Base-by-base conservation (phyloP, 2,888 invertebrate genomes). In the Pteria penguin region DNA sequence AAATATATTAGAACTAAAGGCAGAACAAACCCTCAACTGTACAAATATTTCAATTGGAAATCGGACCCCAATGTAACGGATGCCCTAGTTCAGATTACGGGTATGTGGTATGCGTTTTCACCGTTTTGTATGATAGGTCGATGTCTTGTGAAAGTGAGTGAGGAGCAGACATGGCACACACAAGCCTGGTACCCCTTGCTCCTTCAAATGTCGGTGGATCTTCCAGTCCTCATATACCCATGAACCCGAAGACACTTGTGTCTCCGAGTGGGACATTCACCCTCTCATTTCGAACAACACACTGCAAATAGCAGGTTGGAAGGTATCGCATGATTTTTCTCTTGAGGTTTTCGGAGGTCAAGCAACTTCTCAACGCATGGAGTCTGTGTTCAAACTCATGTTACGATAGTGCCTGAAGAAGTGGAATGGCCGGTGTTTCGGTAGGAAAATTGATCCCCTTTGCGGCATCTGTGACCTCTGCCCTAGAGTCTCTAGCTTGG, bases 151-250 rank as follows among this genome's bases (percentile, higher is more conserved):
- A n/a, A n/a, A n/a, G 36, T 72, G 2, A 2, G 67, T 5, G 65
- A 67, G 8, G 72, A 72, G 32, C 68, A 68, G 14, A 45, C 68
- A 58, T 72, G 72, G 76, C 68, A 61, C 31, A 32, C 72, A 33
- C 76, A 76, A 22, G 24, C 76, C 29, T 76, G 67, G 76, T 63
- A 68, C 32, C 65, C 62, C 33, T 11, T 72, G n/a, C 68, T 73
- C 11, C 61, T 72, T 2, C 67, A 76, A 26, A 72, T 68, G 72
- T 61, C 63, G 22, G 62, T 76, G 29, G 66, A 76, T 4, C 24
- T 58, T 26, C 72, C 72, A 32, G 45, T 76, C 2, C 62, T 76
- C 27, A 31, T n/a, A n/a, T 66, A 45, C 76, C 71, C 18, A 66
- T 52, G 61, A 61, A 36, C 68, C 1, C 2, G 52, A 67, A 31